Percentiles rank a stretch among this genome's conserved stretches.
These are phyloP conservation scores for Nomada fabriciana DNA, from an alignment of 2,888 invertebrate species.

Conservation along the genomic window DNA sequence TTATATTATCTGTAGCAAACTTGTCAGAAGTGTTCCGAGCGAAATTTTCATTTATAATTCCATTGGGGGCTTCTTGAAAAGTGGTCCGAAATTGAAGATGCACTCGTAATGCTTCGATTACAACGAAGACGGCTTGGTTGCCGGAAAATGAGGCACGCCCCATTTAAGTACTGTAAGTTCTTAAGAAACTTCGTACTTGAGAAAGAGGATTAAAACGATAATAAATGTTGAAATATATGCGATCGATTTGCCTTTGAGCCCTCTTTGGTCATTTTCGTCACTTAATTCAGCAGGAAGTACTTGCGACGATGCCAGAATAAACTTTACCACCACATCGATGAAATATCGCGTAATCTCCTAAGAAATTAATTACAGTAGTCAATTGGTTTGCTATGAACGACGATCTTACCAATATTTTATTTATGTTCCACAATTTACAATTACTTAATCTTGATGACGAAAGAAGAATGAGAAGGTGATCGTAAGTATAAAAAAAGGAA, in stretches of 20 bases:
- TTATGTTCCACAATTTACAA: too few relatives aligned
- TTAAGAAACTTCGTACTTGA: neutral
- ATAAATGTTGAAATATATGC: neutral
- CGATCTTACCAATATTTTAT: too few relatives aligned
- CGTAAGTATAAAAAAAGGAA: neutral
- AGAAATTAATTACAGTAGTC: too few relatives aligned
- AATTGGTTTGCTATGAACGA: too few relatives aligned
- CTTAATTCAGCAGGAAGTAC: neutral
- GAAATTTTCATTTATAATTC: neutral
- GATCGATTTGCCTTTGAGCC: neutral
- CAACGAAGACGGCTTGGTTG: neutral
- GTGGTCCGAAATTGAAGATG: neutral
- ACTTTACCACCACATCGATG: too few relatives aligned
- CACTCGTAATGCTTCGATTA: slow-evolving; percentile 5
- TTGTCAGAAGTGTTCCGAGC: neutral
- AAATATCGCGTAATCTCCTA: too few relatives aligned
- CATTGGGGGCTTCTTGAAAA: neutral
- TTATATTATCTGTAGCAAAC: neutral
- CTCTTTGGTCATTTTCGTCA: neutral
- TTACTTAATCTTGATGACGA: neutral
- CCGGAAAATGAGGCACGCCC: neutral
- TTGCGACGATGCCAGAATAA: neutral
- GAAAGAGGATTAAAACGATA: neutral
- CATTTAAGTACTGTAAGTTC: neutral
- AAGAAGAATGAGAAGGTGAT: neutral